A percentile compares a stretch with the other conserved stretches of the same genome.
phyloP scores from a whole-genome alignment of 2,888 invertebrate genomes.

The Carabus problematicus region DNA sequence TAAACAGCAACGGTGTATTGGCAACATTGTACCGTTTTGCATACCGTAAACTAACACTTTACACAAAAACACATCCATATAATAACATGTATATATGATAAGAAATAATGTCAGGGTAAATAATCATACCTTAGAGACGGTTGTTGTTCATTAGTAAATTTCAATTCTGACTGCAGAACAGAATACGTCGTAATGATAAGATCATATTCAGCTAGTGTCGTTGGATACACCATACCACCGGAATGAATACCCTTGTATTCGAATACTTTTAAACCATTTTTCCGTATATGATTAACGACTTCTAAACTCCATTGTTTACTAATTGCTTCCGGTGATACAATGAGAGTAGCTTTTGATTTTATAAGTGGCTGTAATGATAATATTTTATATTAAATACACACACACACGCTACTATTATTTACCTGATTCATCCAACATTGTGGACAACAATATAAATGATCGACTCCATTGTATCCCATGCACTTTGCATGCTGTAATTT shows the following conservation, averaged over 20 bases:
- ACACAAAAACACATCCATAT: neutral
- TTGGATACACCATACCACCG: slow-evolving; percentile 68
- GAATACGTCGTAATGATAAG: slow-evolving; percentile 77
- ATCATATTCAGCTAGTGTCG: slow-evolving; percentile 69
- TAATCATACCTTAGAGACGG: slow-evolving; percentile 23
- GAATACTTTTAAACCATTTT: slow-evolving; percentile 61
- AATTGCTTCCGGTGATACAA: slow-evolving; percentile 73
- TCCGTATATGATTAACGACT: slow-evolving; percentile 67
- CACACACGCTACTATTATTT: too few species aligned
- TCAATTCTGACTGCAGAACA: slow-evolving; percentile 68
- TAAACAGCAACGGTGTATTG: slow-evolving; percentile 70
- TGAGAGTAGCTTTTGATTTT: slow-evolving; percentile 70
- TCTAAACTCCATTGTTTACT: slow-evolving; percentile 77
- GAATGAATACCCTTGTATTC: slow-evolving; percentile 61
- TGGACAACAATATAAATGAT: slow-evolving; percentile 67
- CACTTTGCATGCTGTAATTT: slow-evolving; percentile 71
- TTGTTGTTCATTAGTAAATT: slow-evolving; percentile 61
- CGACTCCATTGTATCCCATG: slow-evolving; percentile 61
- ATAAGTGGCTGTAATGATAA: slow-evolving; percentile 57
- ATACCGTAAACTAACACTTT: slow-evolving; percentile 55
- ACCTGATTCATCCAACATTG: slow-evolving; percentile 66
- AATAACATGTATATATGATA: too few species aligned
- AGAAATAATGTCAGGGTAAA: too few species aligned
- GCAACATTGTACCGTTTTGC: slow-evolving; percentile 69
- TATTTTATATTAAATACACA: slow-evolving; percentile 7